A percentile compares a stretch with the other conserved stretches of the same genome.
phyloP scores from a whole-genome alignment of 2,113 vertebrate genomes.

The Xiphias gladius region DNA sequence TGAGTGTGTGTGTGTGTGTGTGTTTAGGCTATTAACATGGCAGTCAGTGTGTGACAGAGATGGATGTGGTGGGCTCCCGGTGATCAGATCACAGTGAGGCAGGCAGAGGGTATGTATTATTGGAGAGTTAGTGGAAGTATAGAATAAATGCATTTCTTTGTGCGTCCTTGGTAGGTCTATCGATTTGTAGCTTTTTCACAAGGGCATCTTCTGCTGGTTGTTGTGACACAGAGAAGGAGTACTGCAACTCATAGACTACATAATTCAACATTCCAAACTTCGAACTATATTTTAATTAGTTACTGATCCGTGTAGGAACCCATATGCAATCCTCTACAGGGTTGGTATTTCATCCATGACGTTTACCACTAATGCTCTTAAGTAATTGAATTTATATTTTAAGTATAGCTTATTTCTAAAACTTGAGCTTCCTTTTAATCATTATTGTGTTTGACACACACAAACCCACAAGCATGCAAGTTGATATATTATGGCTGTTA shows the following conservation, averaged over 20 bases:
- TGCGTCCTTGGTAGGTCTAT: constrained; percentile 57
- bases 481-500: not conserved
- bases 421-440: not conserved
- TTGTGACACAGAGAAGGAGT: constrained; percentile 22
- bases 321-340: not conserved
- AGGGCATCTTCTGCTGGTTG: constrained; percentile 38
- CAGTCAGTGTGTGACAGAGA: constrained; percentile 72
- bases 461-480: not conserved
- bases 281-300: not conserved
- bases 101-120: constrained; percentile 48
- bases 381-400: not conserved
- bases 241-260: not conserved
- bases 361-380: not conserved
- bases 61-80: constrained; percentile 66
- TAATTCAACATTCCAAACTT: constrained; percentile 11
- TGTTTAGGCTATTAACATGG: constrained; percentile 59
- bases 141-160: constrained; percentile 62
- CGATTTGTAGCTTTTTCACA: constrained; percentile 54
- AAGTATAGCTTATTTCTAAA: not conserved
- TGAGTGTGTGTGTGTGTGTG: constrained; percentile 19
- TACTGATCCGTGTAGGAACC: not conserved
- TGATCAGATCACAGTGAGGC: constrained; percentile 64
- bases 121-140: constrained; percentile 39
- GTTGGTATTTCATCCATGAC: not conserved
- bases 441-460: not conserved